Conservation (phyloP, 2,888 invertebrate species). For the Calameuta idolon region DNA sequence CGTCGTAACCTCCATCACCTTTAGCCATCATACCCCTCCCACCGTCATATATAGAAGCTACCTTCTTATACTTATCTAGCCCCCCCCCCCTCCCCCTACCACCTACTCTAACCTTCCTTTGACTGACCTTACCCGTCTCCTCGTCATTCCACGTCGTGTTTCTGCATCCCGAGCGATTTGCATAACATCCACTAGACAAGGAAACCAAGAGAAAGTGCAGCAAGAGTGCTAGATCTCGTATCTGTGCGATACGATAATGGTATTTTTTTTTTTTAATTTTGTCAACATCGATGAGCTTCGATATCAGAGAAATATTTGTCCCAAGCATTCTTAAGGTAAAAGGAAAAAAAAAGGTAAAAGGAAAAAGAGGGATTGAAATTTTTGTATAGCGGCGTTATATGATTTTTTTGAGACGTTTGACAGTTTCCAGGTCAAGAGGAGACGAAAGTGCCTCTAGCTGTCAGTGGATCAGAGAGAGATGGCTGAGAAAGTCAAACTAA, state of each 20-base stretch:
- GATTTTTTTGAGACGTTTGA: too few relatives aligned
- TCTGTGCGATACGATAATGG: neutral
- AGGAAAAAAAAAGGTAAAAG: neutral
- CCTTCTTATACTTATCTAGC: neutral
- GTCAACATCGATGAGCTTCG: neutral
- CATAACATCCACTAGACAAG: conserved; percentile 35
- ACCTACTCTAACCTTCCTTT: conserved; percentile 41
- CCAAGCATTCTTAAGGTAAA: too few relatives aligned
- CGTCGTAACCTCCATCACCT: neutral
- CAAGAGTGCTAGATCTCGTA: neutral
- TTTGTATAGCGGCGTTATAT: too few relatives aligned
- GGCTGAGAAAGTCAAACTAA: neutral
- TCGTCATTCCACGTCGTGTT: conserved; percentile 39
- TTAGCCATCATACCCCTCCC: neutral
- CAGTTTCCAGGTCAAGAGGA: neutral
- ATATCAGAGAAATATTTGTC: neutral
- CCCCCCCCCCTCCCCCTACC: neutral
- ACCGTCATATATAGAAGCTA: neutral
- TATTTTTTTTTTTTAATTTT: neutral
- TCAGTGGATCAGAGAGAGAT: neutral
- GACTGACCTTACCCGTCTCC: conserved; percentile 49
- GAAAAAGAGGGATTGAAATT: neutral
- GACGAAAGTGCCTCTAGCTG: neutral
- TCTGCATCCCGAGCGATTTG: conserved; percentile 34
- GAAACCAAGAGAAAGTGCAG: conserved; percentile 31